These are phyloP conservation scores for Pangasius djambal DNA, from an alignment of 2,797 vertebrate species.

Conservation along the genomic window DNA sequence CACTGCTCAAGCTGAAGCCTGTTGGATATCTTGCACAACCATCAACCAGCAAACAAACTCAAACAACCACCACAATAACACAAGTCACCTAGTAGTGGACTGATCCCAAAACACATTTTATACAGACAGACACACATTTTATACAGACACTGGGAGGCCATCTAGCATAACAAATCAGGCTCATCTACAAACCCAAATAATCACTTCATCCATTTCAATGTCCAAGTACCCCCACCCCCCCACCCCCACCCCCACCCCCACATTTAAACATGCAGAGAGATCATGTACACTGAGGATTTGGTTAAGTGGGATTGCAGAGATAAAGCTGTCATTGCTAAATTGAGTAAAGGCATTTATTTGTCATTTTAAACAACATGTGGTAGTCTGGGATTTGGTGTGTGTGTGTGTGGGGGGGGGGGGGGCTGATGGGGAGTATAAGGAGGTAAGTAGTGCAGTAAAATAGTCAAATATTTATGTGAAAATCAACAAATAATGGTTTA, in stretches of 20 bases:
- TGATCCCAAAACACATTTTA: background rate
- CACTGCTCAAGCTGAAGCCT: constrained; percentile 6
- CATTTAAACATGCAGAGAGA: background rate
- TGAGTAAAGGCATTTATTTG: background rate
- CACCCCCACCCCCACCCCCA: too few species aligned
- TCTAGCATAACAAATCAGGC: background rate
- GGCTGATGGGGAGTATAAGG: background rate
- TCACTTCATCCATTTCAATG: background rate
- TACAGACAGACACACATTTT: background rate
- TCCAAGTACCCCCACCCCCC: background rate
- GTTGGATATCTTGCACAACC: background rate
- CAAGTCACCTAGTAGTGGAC: background rate
- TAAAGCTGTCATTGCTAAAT: background rate
- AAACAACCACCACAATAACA: background rate
- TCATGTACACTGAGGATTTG: background rate
- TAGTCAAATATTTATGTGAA: background rate
- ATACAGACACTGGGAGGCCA: background rate
- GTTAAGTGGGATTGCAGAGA: background rate
- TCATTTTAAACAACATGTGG: background rate
- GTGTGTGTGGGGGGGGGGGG: too few species aligned
- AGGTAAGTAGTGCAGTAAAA: background rate
- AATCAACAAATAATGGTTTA: background rate
- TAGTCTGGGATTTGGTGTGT: background rate
- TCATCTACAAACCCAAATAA: background rate
- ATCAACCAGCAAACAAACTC: background rate